Base-by-base conservation (phyloP, 2,888 invertebrate species). In the Drosophila infuscata region DNA sequence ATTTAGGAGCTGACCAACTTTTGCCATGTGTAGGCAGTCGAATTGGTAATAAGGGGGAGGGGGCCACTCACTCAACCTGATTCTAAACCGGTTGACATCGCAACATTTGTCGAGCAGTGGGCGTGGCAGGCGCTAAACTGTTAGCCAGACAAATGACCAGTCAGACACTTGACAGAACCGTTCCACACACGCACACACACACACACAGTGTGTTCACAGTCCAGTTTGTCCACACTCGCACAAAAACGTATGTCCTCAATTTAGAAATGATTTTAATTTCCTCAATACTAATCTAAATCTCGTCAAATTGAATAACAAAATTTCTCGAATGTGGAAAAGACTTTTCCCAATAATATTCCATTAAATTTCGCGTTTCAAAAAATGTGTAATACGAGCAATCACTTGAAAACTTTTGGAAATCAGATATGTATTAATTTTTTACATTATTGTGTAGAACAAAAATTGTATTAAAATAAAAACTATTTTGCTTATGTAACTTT, bases 91-190 rank as follows among this genome's bases (percentile, higher is more conserved):
- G 78, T 78, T 79, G 78, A 78, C 75, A 76, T 48, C 41, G 65
- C 72, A 56, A 53, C 79, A 79, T 79, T 72, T 75, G 67, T 79
- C 43, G 43, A 43, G 35, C 49, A 59, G 73, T 81, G 79, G 81
- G 81, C 74, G 74, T 81, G 81, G 48, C 58, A 54, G 53, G 63
- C 61, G 77, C 57, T 54, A 66, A 74, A 70, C 75, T 74, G 74
- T 80, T 80, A 81, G 81, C 81, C 78, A 80, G 81, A 80, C 69
- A 80, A 80, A 80, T 80, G 78, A 74, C 61, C 78, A 67, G 68
- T 9, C 48, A 56, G 54, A 71, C 75, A 68, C 61, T 68, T 74
- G 71, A 61, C 65, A 52, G 56, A 60, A 79, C 41, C 72, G 62
- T 41, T 66, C 8, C 57, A 35, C 53, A 32, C 51, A 30, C 46